A percentile compares a stretch with the other conserved stretches of the same genome.
These are phyloP conservation scores for Melolontha melolontha DNA, from an alignment of 2,888 invertebrate species.

Conservation along the genomic window DNA sequence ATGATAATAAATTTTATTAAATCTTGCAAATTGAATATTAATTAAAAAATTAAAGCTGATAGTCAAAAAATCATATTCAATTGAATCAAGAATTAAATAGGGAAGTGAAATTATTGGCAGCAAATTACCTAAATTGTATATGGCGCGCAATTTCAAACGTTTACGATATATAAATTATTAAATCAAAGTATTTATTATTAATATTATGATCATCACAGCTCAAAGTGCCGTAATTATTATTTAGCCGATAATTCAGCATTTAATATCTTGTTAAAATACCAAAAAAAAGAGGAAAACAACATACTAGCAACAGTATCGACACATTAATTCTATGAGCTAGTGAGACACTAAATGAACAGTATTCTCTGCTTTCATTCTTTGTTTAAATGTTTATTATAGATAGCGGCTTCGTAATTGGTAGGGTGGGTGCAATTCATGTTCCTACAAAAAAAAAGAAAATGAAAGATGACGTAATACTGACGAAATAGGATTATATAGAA, in stretches of 20 bases:
- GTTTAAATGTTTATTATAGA: constrained; percentile 26
- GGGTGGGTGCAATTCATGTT: constrained; percentile 64
- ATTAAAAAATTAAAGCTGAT: too few species aligned
- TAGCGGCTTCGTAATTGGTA: constrained; percentile 62
- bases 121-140: too few species aligned
- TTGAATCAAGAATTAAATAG: too few species aligned
- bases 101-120: too few species aligned
- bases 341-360: constrained; percentile 42
- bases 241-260: not conserved
- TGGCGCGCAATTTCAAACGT: too few species aligned
- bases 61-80: too few species aligned
- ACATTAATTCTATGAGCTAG: constrained; percentile 43
- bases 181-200: too few species aligned
- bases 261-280: constrained; percentile 44
- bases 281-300: constrained; percentile 23
- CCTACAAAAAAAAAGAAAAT: constrained; percentile 56
- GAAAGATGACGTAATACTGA: constrained; percentile 8
- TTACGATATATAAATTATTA: too few species aligned
- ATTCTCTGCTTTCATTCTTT: constrained; percentile 21
- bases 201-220: too few species aligned
- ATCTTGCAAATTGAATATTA: too few species aligned
- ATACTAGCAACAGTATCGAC: constrained; percentile 34
- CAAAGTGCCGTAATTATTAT: not conserved
- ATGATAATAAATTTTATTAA: too few species aligned
- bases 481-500: not conserved